Percentiles rank a stretch among this genome's conserved stretches.
Conservation (phyloP, 2,797 vertebrate genomes). For the Pogonophryne albipinna region DNA sequence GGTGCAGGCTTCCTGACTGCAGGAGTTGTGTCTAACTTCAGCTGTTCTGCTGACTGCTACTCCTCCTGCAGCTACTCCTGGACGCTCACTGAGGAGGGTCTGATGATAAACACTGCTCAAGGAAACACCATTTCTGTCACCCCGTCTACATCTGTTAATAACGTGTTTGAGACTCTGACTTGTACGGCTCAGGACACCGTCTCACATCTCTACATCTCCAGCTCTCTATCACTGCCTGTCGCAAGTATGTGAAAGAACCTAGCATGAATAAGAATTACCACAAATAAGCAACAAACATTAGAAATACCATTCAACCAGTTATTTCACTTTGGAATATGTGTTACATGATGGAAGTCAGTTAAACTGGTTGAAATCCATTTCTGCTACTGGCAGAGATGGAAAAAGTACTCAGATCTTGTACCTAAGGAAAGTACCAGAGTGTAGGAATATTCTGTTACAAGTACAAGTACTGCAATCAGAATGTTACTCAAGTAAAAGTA, state of each 20-base stretch:
- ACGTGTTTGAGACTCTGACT: constrained; percentile 1
- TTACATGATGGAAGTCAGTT: too few species aligned
- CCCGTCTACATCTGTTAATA: background rate
- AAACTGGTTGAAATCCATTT: too few species aligned
- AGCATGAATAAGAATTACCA: fast-evolving
- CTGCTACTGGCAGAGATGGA: too few species aligned
- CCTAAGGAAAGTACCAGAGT: too few species aligned
- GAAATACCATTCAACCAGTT: too few species aligned
- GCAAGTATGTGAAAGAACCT: constrained; percentile 41
- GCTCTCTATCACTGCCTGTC: background rate
- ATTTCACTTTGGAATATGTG: too few species aligned
- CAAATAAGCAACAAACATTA: too few species aligned
- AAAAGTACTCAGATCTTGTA: too few species aligned
- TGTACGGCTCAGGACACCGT: constrained; percentile 38
- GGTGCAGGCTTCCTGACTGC: constrained; percentile 7
- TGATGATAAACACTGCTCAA: fast-evolving
- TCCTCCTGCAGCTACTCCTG: constrained; percentile 43
- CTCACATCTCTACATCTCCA: constrained; percentile 21
- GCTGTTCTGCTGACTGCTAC: constrained; percentile 47
- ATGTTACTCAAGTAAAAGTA: too few species aligned
- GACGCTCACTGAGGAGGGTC: background rate
- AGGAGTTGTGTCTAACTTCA: constrained; percentile 4
- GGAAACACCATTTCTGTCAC: constrained; percentile 11
- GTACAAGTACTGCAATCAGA: too few species aligned
- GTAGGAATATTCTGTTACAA: too few species aligned